A percentile compares a stretch with the other conserved stretches of the same genome.
Evolutionary conservation across 2,888 invertebrate species (phyloP).

Genomic region (Harpalus rubripes): DNA sequence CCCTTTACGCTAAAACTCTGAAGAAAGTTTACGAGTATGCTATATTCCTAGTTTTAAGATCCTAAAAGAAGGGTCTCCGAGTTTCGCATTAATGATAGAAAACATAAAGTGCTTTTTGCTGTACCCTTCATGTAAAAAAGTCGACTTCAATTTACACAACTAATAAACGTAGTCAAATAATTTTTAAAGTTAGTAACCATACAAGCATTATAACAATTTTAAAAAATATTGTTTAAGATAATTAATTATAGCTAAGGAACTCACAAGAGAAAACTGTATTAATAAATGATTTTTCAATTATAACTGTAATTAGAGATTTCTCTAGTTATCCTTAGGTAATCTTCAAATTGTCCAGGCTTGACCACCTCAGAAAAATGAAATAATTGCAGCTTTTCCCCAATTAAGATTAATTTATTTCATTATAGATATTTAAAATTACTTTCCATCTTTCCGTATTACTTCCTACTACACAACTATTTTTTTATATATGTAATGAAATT

Average conservation of each 20-base stretch:
- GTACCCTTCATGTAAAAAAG: too few species aligned
- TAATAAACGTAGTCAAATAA: neutral
- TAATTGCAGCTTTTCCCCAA: conserved; percentile 25
- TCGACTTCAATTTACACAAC: neutral
- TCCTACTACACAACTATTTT: neutral
- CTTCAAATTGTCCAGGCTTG: conserved; percentile 22
- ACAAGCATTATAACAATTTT: conserved; percentile 9
- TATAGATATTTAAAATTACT: neutral
- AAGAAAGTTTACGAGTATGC: too few species aligned
- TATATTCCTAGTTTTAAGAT: too few species aligned
- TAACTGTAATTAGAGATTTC: conserved; percentile 37
- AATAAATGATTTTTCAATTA: conserved; percentile 33
- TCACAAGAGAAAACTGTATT: conserved; percentile 39
- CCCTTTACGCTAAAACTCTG: too few species aligned
- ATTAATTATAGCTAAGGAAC: conserved; percentile 26
- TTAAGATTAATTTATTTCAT: neutral
- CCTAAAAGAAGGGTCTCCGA: too few species aligned
- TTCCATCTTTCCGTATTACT: neutral
- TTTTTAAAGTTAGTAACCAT: neutral
- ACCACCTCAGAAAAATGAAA: conserved; percentile 28
- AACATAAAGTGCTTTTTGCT: too few species aligned
- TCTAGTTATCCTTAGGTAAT: conserved; percentile 24
- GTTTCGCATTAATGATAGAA: too few species aligned
- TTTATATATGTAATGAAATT: too few species aligned
- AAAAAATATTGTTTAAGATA: neutral